Percentiles rank a stretch among this genome's conserved stretches.
These are phyloP conservation scores for Dipodomys stephensi DNA, from an alignment of 2,113 vertebrate genomes.

Conservation along the genomic window DNA sequence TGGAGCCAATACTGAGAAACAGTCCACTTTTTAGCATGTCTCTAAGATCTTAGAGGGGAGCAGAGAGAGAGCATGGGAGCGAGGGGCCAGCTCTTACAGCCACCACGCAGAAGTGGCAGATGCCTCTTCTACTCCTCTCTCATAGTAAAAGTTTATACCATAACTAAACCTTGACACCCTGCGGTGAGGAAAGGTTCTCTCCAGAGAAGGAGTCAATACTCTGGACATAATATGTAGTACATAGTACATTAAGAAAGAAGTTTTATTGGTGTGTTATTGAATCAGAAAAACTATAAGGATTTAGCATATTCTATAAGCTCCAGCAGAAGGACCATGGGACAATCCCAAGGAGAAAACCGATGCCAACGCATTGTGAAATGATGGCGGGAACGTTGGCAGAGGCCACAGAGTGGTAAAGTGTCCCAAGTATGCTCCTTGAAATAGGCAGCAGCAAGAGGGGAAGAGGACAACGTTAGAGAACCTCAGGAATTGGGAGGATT, in stretches of 20 bases:
- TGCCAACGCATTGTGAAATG: fast-evolving
- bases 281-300: neutral
- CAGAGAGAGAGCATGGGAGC: neutral
- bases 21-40: neutral
- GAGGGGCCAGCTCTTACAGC: neutral
- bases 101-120: neutral
- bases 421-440: neutral
- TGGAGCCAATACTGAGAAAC: neutral
- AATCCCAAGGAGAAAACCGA: neutral
- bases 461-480: neutral
- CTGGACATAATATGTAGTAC: neutral
- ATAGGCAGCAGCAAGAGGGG: neutral
- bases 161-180: neutral
- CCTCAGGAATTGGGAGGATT: neutral
- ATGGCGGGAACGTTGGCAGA: neutral
- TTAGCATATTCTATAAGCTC: no score
- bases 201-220: neutral
- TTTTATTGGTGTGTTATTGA: neutral
- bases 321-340: neutral
- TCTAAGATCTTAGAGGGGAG: neutral
- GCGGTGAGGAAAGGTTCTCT: neutral
- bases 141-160: neutral
- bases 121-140: neutral
- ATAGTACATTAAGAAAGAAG: neutral
- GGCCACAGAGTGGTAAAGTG: neutral